Base-by-base conservation (phyloP, 2,113 vertebrate genomes). In the Labeo rohita region DNA sequence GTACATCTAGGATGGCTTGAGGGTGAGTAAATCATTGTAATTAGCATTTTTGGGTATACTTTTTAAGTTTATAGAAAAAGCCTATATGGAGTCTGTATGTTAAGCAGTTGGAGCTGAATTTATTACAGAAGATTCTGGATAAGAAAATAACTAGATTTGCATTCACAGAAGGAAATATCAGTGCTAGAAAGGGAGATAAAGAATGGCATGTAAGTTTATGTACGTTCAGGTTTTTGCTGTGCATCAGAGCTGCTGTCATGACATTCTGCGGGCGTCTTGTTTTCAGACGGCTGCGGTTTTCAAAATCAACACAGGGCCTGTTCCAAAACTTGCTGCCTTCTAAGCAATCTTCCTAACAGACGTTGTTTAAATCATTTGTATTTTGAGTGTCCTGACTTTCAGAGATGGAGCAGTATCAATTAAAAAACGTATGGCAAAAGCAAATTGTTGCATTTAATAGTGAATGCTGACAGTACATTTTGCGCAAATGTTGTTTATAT, bases 71-170 rank as follows among this genome's bases (percentile, higher is more conserved):
- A 18, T 21, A 45, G 36, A 11, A 39, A 72, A 45, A 61, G 8
- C 63, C 23, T 23, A 28, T 65, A 65, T 74, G 11, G 10, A 45
- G 18, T 39, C 34, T 47, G 39, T 66, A 23, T 5, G 12, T 18
- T 18, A 66, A 81, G 79, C 13, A 23, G 56, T 49, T 81, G 23
- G 43, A 49, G 79, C 12, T 49, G 43, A 80, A 66, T 66, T 49
- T 49, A 81, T 49, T 16, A 18, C 8, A 81, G 56, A 13, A 81
- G 8, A 16, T 81, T 61, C 9, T 65, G n/a, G 74, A 77, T 6
- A 54, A 54, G 23, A 75, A 75, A 75, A 75, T 75, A n/a, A 75
- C 21, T 23, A 49, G 9, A 75, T 16, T 16, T 7, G 72, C 63
- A 66, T 34, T 66, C 34, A 23, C 11, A 66, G 11, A 66, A 66